phyloP scores from a whole-genome alignment of 2,113 vertebrate species.

The Zapornia atra region DNA sequence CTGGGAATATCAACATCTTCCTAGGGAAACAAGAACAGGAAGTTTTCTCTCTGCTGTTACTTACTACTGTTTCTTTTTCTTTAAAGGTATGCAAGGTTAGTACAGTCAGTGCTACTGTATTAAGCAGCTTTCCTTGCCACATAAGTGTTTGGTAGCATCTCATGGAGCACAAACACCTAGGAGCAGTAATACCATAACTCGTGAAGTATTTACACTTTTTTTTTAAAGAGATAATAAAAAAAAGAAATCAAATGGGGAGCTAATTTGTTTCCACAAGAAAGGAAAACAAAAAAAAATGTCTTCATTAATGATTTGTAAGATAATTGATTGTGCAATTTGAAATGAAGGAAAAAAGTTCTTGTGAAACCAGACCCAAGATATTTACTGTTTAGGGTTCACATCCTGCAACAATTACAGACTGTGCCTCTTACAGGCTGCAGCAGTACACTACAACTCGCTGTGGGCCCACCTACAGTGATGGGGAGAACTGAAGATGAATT shows the following conservation, averaged over 20 bases:
- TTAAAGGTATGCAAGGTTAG: background rate
- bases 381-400: background rate
- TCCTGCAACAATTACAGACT: background rate
- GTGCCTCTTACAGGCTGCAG: background rate
- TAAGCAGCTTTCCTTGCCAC: background rate
- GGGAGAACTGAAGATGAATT: background rate
- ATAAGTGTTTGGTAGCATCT: background rate
- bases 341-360: background rate
- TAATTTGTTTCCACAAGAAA: background rate
- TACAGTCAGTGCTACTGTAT: background rate
- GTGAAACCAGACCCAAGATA: background rate
- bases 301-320: background rate
- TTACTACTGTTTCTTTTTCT: background rate
- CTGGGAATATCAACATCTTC: slow-evolving; percentile 80
- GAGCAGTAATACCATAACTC: background rate
- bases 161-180: background rate
- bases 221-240: background rate
- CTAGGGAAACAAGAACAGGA: slow-evolving; percentile 53
- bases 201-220: background rate
- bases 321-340: background rate
- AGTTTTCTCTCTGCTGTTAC: background rate
- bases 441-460: background rate
- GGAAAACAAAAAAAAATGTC: background rate
- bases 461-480: fast-evolving
- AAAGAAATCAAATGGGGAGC: background rate